A percentile compares a stretch with the other conserved stretches of the same genome.
Evolutionary conservation across 2,888 invertebrate genomes (phyloP).

Genomic region (Cheilosia pagana): DNA sequence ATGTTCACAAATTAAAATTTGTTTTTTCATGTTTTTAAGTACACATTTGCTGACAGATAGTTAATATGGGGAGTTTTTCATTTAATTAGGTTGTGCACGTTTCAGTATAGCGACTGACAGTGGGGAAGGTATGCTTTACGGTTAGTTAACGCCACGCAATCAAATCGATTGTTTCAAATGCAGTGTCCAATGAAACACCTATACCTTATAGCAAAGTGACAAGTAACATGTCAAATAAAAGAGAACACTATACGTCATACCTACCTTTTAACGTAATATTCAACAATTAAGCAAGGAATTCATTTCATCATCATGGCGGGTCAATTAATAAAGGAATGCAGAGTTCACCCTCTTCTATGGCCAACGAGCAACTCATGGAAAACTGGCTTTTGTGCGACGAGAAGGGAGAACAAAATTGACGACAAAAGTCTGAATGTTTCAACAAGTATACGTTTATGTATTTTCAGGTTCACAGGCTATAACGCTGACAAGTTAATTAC

Average conservation of each 20-base stretch:
- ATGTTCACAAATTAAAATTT: too few species aligned
- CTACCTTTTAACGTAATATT: conserved; percentile 59
- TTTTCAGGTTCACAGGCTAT: conserved; percentile 19
- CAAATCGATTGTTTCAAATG: too few species aligned
- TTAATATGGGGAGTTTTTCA: too few species aligned
- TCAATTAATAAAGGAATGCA: conserved; percentile 73
- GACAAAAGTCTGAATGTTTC: conserved; percentile 63
- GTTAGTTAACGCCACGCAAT: too few species aligned
- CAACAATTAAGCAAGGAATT: conserved; percentile 71
- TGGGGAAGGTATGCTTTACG: too few species aligned
- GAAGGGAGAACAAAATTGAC: conserved; percentile 5
- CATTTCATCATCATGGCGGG: conserved; percentile 67
- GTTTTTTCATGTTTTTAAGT: too few species aligned
- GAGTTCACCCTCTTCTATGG: conserved; percentile 45
- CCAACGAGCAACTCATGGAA: conserved; percentile 8
- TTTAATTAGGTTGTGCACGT: too few species aligned
- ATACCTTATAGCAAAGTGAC: conserved; percentile 53
- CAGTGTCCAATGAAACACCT: conserved; percentile 39
- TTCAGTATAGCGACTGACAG: too few species aligned
- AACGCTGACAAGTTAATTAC: conserved; percentile 73
- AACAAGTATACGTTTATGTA: conserved; percentile 40
- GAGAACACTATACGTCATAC: background rate
- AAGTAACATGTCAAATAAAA: conserved; percentile 43
- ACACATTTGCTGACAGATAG: too few species aligned
- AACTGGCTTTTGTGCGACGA: conserved; percentile 11